Percentiles rank a stretch among this genome's conserved stretches.
Conservation (phyloP, 2,797 vertebrate genomes). For the Lepus oiostolus region DNA sequence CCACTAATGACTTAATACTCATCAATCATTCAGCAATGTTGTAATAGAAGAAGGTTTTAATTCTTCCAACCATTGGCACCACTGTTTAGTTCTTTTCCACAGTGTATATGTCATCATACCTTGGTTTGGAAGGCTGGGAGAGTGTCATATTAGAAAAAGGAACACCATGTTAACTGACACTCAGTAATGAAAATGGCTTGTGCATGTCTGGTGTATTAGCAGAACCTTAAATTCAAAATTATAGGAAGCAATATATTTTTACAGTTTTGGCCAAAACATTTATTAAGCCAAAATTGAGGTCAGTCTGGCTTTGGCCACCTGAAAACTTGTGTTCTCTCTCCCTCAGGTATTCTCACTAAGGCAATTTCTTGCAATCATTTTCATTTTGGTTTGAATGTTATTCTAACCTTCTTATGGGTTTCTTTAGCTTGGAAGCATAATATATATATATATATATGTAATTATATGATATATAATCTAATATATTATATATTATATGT, state of each 20-base stretch:
- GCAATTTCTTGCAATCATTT: slow-evolving; percentile 37
- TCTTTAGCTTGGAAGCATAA: slow-evolving; percentile 47
- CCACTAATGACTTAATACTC: not conserved
- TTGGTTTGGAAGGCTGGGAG: slow-evolving; percentile 45
- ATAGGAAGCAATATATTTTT: slow-evolving; percentile 52
- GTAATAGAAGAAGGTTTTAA: slow-evolving; percentile 44
- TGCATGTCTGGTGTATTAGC: slow-evolving; percentile 27
- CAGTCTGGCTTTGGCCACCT: slow-evolving; percentile 20
- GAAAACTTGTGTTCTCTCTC: slow-evolving; percentile 36
- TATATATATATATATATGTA: not conserved
- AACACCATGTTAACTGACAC: slow-evolving; percentile 23
- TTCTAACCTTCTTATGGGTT: slow-evolving; percentile 40
- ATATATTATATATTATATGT: too few relatives aligned
- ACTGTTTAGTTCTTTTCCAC: not conserved
- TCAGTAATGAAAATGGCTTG: not conserved
- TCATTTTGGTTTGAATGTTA: slow-evolving; percentile 51
- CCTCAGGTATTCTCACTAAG: not conserved
- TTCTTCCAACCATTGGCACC: not conserved
- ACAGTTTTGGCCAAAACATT: slow-evolving; percentile 37
- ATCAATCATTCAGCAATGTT: slow-evolving; percentile 18
- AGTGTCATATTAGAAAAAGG: slow-evolving; percentile 6
- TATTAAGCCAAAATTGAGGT: slow-evolving; percentile 59
- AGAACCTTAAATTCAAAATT: slow-evolving; percentile 67
- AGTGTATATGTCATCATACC: not conserved
- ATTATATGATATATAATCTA: too few relatives aligned